A percentile compares a stretch with the other conserved stretches of the same genome.
phyloP scores from a whole-genome alignment of 2,888 invertebrate genomes.

The Galeruca laticollis region DNA sequence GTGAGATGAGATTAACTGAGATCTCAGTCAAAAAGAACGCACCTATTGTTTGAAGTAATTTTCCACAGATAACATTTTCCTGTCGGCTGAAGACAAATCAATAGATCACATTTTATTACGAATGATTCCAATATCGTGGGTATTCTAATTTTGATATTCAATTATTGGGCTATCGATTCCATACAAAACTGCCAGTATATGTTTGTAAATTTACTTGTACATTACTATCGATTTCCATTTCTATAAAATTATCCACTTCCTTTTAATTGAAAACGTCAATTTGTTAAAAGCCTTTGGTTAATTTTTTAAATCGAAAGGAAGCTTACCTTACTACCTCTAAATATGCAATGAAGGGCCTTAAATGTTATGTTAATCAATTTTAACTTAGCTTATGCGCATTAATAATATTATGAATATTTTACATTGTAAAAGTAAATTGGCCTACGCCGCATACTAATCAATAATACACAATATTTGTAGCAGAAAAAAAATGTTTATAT shows the following conservation, averaged over 20 bases:
- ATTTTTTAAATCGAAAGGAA: neutral
- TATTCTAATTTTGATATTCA: neutral
- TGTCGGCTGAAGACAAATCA: too few species aligned
- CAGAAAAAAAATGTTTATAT: neutral
- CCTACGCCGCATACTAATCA: constrained; percentile 21
- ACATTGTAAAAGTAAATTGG: constrained; percentile 14
- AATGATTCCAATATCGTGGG: too few species aligned
- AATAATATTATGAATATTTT: constrained; percentile 7
- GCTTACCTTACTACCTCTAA: neutral
- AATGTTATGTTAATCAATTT: neutral
- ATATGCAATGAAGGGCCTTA: neutral
- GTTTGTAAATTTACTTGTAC: neutral
- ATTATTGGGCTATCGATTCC: neutral
- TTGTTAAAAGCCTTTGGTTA: neutral
- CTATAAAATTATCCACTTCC: neutral
- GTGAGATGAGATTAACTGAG: too few species aligned
- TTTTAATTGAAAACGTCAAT: neutral
- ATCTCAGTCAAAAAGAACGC: too few species aligned
- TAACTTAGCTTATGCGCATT: constrained; percentile 15
- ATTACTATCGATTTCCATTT: neutral
- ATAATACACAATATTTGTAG: constrained; percentile 12
- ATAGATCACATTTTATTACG: too few species aligned
- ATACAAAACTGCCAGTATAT: neutral
- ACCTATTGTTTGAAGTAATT: too few species aligned
- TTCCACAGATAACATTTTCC: too few species aligned